Evolutionary conservation across 1,140 invertebrate species (phyloP).

Genomic region (Ceratosolen solmsi): DNA sequence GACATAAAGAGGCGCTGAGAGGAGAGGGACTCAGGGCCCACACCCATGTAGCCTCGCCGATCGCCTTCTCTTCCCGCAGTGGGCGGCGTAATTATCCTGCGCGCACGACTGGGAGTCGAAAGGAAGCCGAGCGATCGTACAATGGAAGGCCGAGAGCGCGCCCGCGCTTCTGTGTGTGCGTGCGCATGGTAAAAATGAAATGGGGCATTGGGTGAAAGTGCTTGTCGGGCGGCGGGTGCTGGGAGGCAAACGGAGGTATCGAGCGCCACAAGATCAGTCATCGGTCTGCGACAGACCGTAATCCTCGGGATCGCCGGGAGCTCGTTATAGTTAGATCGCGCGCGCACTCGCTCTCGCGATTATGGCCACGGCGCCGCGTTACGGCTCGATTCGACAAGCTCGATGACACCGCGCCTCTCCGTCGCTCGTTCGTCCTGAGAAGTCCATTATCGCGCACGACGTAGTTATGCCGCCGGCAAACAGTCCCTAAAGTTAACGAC

Average conservation of each 20-base stretch:
- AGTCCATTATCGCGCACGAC: neutral
- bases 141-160: neutral
- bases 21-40: neutral
- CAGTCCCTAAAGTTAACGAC: slow-evolving; percentile 1
- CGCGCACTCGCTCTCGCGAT: neutral
- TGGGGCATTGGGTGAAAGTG: slow-evolving; percentile 74
- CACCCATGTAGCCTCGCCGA: neutral
- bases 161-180: neutral
- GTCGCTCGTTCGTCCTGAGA: neutral
- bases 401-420: neutral
- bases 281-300: neutral
- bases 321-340: neutral
- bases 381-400: neutral
- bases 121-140: slow-evolving; percentile 19
- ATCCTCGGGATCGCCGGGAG: neutral
- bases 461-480: neutral
- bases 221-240: slow-evolving; percentile 32
- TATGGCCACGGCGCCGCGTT: neutral
- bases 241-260: slow-evolving; percentile 45
- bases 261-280: slow-evolving; percentile 60
- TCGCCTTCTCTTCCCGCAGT: slow-evolving; percentile 29
- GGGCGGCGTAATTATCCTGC: slow-evolving; percentile 54
- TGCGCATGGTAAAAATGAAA: slow-evolving; percentile 69
- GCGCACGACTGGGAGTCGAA: slow-evolving; percentile 28
- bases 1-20: slow-evolving; percentile 42